Conservation (phyloP, 2,888 invertebrate genomes). For the Drepana falcataria region DNA sequence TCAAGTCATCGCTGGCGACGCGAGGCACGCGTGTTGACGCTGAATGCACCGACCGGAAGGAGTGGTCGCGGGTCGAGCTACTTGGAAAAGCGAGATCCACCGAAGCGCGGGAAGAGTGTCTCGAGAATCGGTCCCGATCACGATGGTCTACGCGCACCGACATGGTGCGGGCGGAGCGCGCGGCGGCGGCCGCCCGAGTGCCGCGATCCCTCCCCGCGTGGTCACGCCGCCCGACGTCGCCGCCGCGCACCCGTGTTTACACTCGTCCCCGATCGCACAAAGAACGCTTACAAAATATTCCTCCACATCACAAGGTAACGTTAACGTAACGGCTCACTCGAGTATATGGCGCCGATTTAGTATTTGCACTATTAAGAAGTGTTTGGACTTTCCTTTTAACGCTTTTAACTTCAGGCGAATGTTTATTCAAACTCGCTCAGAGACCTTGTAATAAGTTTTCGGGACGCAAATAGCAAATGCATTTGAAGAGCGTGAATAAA, state of each 20-base stretch:
- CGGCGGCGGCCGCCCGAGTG: constrained; percentile 74
- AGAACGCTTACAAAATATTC: constrained; percentile 64
- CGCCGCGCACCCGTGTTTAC: constrained; percentile 61
- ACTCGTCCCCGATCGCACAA: constrained; percentile 61
- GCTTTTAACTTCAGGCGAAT: constrained; percentile 38
- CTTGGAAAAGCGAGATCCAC: constrained; percentile 68
- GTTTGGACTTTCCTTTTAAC: constrained; percentile 49
- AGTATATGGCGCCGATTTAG: constrained; percentile 44
- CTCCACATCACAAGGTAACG: constrained; percentile 51
- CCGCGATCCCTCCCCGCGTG: constrained; percentile 47
- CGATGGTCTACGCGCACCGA: constrained; percentile 72
- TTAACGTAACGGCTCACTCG: constrained; percentile 44
- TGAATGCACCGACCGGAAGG: constrained; percentile 70
- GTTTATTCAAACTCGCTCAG: constrained; percentile 37
- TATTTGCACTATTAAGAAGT: constrained; percentile 57
- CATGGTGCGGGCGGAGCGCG: constrained; percentile 72
- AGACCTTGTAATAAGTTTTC: constrained; percentile 7
- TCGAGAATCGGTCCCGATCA: constrained; percentile 70
- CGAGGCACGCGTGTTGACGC: constrained; percentile 69
- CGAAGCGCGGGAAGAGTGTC: constrained; percentile 74
- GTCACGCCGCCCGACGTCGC: constrained; percentile 17
- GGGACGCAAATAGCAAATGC: background rate
- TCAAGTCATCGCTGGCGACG: constrained; percentile 68
- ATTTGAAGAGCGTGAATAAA: background rate
- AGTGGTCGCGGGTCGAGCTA: constrained; percentile 64